Evolutionary conservation across 2,113 vertebrate species (phyloP).

Genomic region (Calyptommatus sinebrachiatus): DNA sequence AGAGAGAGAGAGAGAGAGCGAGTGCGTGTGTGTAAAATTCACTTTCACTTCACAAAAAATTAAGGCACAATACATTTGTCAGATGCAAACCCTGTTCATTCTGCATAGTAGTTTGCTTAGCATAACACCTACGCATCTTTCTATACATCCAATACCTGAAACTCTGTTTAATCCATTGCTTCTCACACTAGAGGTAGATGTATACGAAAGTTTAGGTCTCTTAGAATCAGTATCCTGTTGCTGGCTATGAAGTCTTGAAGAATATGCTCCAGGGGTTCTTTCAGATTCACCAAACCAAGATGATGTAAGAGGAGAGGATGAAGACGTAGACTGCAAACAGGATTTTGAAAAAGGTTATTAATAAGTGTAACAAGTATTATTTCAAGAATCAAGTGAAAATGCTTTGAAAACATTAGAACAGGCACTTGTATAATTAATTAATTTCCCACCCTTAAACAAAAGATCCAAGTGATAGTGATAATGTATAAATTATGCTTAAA

Average conservation of each 20-base stretch:
- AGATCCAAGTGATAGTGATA: too few species aligned
- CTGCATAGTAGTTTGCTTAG: background rate
- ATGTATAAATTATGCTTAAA: too few species aligned
- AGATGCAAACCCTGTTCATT: background rate
- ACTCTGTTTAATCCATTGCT: slow-evolving; percentile 76
- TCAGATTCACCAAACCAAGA: slow-evolving; percentile 80
- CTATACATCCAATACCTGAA: slow-evolving; percentile 74
- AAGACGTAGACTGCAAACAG: slow-evolving; percentile 61
- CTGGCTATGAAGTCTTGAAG: slow-evolving; percentile 80
- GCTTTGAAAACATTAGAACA: background rate
- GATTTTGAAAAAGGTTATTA: slow-evolving; percentile 32
- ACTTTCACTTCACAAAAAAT: background rate
- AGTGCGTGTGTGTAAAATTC: too few species aligned
- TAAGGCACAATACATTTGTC: background rate
- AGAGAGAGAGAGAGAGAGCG: too few species aligned
- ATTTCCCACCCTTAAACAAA: too few species aligned
- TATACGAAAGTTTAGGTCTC: slow-evolving; percentile 91
- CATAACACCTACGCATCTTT: background rate
- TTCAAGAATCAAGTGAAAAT: background rate
- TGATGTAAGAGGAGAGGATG: slow-evolving; percentile 72
- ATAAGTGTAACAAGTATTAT: background rate
- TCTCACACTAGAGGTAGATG: slow-evolving; percentile 78
- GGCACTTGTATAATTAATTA: background rate
- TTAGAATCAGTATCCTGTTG: slow-evolving; percentile 88
- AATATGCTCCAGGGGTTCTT: slow-evolving; percentile 79